Evolutionary conservation across 2,113 vertebrate genomes (phyloP), one percentile per base, ranked within the genome.

Genomic region (Nansenia antarctica): DNA sequence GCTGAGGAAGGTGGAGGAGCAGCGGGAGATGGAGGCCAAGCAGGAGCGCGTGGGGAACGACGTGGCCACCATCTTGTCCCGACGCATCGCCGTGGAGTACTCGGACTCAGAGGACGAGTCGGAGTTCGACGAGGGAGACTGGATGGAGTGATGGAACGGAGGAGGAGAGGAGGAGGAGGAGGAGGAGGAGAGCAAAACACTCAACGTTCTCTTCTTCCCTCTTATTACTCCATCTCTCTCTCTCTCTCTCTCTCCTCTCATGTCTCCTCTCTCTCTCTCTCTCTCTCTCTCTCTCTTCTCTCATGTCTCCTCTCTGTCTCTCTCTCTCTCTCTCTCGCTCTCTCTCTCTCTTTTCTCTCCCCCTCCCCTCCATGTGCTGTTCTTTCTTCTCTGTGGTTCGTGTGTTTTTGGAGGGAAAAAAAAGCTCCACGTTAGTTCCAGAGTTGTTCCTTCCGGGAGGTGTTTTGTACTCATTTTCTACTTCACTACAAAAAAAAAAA

Each of bases 81-180:
- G 97, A 14, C 95, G 96, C 70, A 99, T 99, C 61, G 98, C 98
- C 3, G 98, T 99, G 80, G 98, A 99, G 54, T 99, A 99, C 78
- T 99, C 97, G 0, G 98, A 99, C 84, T 99, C 98, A 0, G 98
- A 99, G 83, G 97, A 98, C 27, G 98, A 99, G 73, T 98, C 96
- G 0, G 98, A 99, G 82, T 99, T 99, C n/a, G 98, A 99, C 70
- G 98, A 99, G 90, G 96, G 97, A 42, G 98, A 99, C 89, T 99
- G 98, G 98, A 89, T 98, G 90, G 97, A 98, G 86, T 99, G 87
- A 93, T 79, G 22, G 15, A 0, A n/a, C n/a, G 59, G 35, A 57
- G 22, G n/a, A n/a, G 11, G 54, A 68, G 58, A 63, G 6, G 37
- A 5, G 12, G 8, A 47, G n/a, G 63, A 47, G 62, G 64, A 60